Conservation (phyloP, 2,113 vertebrate species). For the Tautogolabrus adspersus region DNA sequence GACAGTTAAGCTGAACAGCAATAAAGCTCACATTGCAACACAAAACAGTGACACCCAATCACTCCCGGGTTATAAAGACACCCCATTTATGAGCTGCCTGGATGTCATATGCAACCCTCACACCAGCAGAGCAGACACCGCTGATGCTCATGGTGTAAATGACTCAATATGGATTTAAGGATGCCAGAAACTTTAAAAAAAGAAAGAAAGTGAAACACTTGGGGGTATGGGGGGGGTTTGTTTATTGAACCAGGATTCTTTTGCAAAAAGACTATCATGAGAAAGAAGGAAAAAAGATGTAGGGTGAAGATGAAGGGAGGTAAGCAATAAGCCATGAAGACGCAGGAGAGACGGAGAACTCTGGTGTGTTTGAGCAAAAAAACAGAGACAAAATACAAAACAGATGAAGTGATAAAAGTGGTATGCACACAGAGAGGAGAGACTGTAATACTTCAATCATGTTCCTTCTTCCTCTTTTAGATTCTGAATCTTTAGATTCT, state of each 20-base stretch:
- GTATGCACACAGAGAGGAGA: too few relatives aligned
- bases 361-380: conserved; percentile 26
- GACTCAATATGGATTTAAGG: conserved; percentile 14
- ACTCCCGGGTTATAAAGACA: conserved; percentile 39
- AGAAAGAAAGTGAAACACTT: background rate
- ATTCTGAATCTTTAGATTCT: conserved; percentile 2
- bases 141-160: conserved; percentile 31
- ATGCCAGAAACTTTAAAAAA: background rate
- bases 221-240: background rate
- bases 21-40: conserved; percentile 48
- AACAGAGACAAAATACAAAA: conserved; percentile 40
- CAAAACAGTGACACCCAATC: conserved; percentile 38
- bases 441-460: background rate
- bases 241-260: background rate
- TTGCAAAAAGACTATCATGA: background rate
- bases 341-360: background rate
- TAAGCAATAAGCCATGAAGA: background rate
- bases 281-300: background rate
- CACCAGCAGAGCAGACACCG: conserved; percentile 3
- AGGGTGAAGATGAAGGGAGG: conserved; percentile 7
- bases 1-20: conserved; percentile 61
- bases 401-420: conserved; percentile 39
- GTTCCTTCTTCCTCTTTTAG: background rate
- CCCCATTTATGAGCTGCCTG: conserved; percentile 37
- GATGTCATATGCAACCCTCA: conserved; percentile 42